Evolutionary conservation across 1,140 invertebrate genomes (phyloP).

Genomic region (Drosophila orosa): DNA sequence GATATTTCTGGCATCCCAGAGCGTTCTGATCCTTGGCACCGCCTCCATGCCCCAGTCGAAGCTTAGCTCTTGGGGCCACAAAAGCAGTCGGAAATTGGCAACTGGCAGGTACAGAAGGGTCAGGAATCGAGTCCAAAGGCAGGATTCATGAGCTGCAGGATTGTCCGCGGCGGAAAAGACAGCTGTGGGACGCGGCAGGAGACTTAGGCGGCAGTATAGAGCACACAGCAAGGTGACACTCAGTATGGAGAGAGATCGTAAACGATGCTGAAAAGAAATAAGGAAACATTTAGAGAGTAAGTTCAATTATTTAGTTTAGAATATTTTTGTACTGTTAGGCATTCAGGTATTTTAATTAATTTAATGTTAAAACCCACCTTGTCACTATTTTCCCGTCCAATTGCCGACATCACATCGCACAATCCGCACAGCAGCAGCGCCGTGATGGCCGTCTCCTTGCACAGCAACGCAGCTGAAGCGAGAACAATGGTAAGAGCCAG

Average conservation of each 20-base stretch:
- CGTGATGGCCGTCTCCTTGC: conserved; percentile 96
- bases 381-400: conserved; percentile 32
- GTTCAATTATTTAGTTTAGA: neutral
- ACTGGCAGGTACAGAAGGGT: conserved; percentile 95
- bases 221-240: conserved; percentile 85
- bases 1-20: conserved; percentile 91
- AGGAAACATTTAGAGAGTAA: too few relatives aligned
- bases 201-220: conserved; percentile 87
- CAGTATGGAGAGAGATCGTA: conserved; percentile 87
- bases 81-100: conserved; percentile 92
- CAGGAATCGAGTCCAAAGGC: conserved; percentile 88
- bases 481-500: conserved; percentile 86
- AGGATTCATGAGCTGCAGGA: conserved; percentile 91
- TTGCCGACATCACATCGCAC: conserved; percentile 87
- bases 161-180: conserved; percentile 95
- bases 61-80: conserved; percentile 92
- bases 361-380: conserved; percentile 42
- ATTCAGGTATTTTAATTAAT: too few relatives aligned
- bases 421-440: conserved; percentile 93
- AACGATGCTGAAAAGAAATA: conserved; percentile 86
- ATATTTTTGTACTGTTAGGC: too few relatives aligned
- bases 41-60: conserved; percentile 99
- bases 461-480: conserved; percentile 89
- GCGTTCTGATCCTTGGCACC: conserved; percentile 90
- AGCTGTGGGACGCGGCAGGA: conserved; percentile 87